Evolutionary conservation across 2,113 vertebrate genomes (phyloP), one percentile per base, ranked within the genome.

Genomic region (Dendropsophus ebraccatus): DNA sequence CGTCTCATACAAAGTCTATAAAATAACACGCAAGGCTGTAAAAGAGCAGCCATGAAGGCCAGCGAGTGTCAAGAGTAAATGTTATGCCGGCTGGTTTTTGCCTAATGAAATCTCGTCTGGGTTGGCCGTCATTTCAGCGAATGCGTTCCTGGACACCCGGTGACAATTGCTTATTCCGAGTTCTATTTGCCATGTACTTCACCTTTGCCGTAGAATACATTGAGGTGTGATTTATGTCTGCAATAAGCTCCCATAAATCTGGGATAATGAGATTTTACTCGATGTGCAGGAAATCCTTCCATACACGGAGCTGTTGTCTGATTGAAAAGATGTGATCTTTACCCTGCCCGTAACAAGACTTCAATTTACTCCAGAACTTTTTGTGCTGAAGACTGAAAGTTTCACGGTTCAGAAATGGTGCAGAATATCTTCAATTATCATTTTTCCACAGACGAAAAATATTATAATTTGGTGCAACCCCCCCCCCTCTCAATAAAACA

Each of bases 251-350:
- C 84, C 37, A 58, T 32, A 54, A 81, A 72, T 81, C 62, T 54
- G n/a, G 69, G 76, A 86, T 86, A 86, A 86, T 86, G 62, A 72
- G 76, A 58, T 86, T 84, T 81, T 80, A 58, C n/a, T 30, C 41
- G 47, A 65, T 80, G 13, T 30, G 62, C 21, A 41, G 76, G 49
- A 86, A 79, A 86, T 80, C 7, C 45, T 56, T 80, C 76, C 79
- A 12, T 80, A 58, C 32, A 5, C 30, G 35, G 30, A 86, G 47
- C 54, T 30, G 76, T 58, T 58, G 49, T 49, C 28, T 80, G 49
- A 72, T 73, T 86, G 84, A 81, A 80, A 86, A 78, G 78, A 86
- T 65, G 47, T 81, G 65, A 73, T 72, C 49, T 86, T 81, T 81
- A 72, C 17, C 32, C 62, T 19, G 74, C 56, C 12, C 28, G 50